Evolutionary conservation across 2,888 invertebrate genomes (phyloP).

Genomic region (Pollenia amentaria): DNA sequence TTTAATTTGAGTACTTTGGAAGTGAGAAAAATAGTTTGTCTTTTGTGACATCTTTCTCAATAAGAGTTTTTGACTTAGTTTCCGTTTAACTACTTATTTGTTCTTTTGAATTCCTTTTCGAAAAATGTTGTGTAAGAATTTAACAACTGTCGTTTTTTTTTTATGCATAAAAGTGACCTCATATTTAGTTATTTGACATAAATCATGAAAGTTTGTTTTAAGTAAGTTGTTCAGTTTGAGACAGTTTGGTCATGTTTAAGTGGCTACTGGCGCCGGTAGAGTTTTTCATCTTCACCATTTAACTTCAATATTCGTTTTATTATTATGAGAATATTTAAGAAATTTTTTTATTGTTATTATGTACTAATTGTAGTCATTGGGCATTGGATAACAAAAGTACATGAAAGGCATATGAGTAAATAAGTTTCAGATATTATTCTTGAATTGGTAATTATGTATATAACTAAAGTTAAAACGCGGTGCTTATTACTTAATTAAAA

Average conservation of each 20-base stretch:
- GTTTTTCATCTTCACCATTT: conserved; percentile 47
- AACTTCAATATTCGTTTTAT: conserved; percentile 45
- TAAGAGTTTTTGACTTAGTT: conserved; percentile 40
- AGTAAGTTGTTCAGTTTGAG: conserved; percentile 55
- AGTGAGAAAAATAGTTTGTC: conserved; percentile 59
- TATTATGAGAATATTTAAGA: background rate
- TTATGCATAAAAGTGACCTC: conserved; percentile 66
- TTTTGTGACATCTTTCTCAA: conserved; percentile 54
- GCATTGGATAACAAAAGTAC: no score
- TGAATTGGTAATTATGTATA: no score
- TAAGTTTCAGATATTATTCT: background rate
- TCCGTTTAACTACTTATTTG: conserved; percentile 39
- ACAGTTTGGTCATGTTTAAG: conserved; percentile 74
- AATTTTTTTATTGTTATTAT: conserved; percentile 17
- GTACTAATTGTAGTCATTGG: background rate
- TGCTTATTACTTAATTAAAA: no score
- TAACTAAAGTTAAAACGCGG: no score
- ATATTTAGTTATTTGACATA: conserved; percentile 69
- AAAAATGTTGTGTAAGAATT: conserved; percentile 33
- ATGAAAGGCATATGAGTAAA: no score
- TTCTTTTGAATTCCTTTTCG: conserved; percentile 39
- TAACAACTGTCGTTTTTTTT: conserved; percentile 25
- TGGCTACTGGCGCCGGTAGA: conserved; percentile 74
- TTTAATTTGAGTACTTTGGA: conserved; percentile 32
- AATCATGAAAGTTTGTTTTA: conserved; percentile 64